A percentile compares a stretch with the other conserved stretches of the same genome.
Evolutionary conservation across 1,140 invertebrate species (phyloP).

Genomic region (Saccostrea glomerata): DNA sequence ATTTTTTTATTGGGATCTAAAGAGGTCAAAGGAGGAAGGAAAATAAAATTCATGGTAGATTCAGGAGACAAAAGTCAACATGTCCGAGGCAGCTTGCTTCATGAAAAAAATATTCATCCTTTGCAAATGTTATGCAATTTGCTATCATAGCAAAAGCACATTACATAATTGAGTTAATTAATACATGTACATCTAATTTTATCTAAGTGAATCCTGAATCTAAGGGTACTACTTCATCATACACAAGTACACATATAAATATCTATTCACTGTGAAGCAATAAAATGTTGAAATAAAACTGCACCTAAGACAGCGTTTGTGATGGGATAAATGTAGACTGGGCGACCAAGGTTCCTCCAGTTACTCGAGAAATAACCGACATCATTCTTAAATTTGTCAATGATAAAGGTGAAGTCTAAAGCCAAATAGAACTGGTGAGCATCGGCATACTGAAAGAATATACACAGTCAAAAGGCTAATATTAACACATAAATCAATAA

Average conservation of each 20-base stretch:
- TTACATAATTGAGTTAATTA: no score
- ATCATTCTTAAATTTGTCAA: conserved; percentile 77
- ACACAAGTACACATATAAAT: not conserved
- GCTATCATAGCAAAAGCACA: no score
- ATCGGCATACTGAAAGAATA: conserved; percentile 84
- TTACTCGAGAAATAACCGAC: conserved; percentile 75
- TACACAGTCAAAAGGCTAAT: conserved; percentile 13
- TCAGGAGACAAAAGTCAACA: not conserved
- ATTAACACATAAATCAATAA: not conserved
- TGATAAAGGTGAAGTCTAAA: conserved; percentile 76
- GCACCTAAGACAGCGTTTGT: conserved; percentile 95
- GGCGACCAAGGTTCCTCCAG: conserved; percentile 81
- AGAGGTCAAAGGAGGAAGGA: not conserved
- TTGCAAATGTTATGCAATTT: no score
- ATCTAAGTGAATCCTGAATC: not conserved
- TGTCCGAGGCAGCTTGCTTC: not conserved
- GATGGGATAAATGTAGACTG: conserved; percentile 76
- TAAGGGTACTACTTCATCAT: not conserved
- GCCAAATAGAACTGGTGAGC: conserved; percentile 77
- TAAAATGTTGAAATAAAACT: conserved; percentile 38
- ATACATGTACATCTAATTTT: no score
- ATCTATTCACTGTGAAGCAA: conserved; percentile 15
- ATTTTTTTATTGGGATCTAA: not conserved
- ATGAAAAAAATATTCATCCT: not conserved
- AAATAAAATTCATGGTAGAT: not conserved